Conservation (phyloP, 2,113 vertebrate species). For the Sterna hirundo region DNA sequence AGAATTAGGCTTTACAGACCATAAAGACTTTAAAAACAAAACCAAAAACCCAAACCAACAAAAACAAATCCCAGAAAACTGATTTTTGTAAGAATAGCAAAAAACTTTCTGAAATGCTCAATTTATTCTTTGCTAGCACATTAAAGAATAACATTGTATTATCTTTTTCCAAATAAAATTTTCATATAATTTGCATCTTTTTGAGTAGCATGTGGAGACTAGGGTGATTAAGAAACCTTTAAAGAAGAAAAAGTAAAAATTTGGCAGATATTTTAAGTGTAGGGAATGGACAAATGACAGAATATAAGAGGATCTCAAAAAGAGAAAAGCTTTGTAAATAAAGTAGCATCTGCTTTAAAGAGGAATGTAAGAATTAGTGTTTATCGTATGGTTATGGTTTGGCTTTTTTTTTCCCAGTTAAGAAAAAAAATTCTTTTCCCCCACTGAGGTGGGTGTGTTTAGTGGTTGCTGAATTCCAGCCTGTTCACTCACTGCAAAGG, state of each 20-base stretch:
- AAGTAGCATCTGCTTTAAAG: not conserved
- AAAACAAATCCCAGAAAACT: not conserved
- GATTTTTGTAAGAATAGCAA: not conserved
- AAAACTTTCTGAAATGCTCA: not conserved
- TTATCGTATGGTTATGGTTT: not conserved
- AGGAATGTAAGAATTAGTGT: not conserved
- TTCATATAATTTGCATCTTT: not conserved
- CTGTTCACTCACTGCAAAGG: not conserved
- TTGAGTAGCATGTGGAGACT: not conserved
- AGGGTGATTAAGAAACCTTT: not conserved
- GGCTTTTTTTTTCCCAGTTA: not conserved
- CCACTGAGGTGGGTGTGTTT: not conserved
- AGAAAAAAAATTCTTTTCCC: not conserved
- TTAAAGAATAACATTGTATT: not conserved
- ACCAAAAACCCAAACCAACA: not conserved
- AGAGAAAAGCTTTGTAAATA: not conserved
- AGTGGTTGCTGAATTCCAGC: not conserved
- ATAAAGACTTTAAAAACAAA: not conserved
- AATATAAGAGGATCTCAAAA: not conserved
- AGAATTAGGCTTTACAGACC: not conserved
- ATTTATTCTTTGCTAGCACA: not conserved
- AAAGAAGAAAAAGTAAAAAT: not conserved
- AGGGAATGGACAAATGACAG: not conserved
- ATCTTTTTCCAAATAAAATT: not conserved
- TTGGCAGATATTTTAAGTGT: not conserved